Evolutionary conservation across 2,113 vertebrate species (phyloP).

Genomic region (Alethe castanea): DNA sequence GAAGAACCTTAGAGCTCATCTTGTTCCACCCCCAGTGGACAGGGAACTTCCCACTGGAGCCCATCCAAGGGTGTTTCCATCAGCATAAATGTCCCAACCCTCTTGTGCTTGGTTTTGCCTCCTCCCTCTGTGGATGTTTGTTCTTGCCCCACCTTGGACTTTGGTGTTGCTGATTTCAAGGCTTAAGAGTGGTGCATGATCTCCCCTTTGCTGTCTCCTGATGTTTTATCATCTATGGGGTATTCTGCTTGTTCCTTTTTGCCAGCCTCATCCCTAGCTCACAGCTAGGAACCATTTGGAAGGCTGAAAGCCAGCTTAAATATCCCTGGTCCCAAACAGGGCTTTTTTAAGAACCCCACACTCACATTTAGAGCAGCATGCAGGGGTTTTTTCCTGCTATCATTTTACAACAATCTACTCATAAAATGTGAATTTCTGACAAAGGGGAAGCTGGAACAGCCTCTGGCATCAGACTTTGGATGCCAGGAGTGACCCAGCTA

Average conservation of each 20-base stretch:
- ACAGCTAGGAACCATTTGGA: neutral
- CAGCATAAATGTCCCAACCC: neutral
- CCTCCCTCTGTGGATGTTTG: constrained; percentile 31
- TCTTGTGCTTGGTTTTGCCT: neutral
- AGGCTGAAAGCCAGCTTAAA: neutral
- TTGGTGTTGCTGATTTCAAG: neutral
- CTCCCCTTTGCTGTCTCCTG: constrained; percentile 4
- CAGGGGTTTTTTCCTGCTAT: neutral
- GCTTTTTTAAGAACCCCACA: neutral
- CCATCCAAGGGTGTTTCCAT: neutral
- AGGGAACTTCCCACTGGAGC: neutral
- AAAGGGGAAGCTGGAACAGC: constrained; percentile 17
- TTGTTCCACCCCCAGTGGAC: neutral
- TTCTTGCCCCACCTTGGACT: neutral
- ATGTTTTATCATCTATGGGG: constrained; percentile 40
- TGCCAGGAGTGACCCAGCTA: neutral
- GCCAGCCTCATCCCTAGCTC: constrained; percentile 32
- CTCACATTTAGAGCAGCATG: neutral
- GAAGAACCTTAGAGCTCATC: neutral
- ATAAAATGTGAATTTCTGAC: constrained; percentile 21
- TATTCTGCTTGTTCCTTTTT: neutral
- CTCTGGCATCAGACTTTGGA: constrained; percentile 7
- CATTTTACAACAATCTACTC: neutral
- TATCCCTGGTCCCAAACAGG: neutral
- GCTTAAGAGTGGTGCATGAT: neutral